Conservation (phyloP, 1,140 invertebrate genomes). For the Adelges cooleyi region DNA sequence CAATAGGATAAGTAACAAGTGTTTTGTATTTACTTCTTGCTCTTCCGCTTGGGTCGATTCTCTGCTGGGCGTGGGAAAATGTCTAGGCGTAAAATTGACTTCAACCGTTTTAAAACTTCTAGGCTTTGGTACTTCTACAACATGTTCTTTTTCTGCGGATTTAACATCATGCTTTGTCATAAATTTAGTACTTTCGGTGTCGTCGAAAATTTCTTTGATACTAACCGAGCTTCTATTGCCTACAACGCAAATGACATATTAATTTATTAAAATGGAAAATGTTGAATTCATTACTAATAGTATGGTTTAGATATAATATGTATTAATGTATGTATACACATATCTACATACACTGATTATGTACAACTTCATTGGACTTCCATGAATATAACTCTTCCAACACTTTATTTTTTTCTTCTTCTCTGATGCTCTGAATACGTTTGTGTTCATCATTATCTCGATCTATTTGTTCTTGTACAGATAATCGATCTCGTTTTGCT, state of each 20-base stretch:
- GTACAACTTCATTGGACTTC: constrained; percentile 38
- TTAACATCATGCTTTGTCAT: constrained; percentile 30
- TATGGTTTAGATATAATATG: no score
- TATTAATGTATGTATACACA: background rate
- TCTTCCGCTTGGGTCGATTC: constrained; percentile 63
- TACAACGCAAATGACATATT: no score
- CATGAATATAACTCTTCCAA: constrained; percentile 55
- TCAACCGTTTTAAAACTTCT: constrained; percentile 48
- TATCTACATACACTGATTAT: background rate
- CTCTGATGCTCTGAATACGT: constrained; percentile 46
- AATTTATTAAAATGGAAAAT: background rate
- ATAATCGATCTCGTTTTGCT: constrained; percentile 41
- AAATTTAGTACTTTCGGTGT: background rate
- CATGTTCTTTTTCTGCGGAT: constrained; percentile 29
- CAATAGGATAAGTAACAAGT: background rate
- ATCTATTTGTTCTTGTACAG: constrained; percentile 50
- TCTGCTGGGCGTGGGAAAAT: constrained; percentile 68
- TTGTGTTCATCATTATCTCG: constrained; percentile 43
- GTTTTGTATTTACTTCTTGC: constrained; percentile 45
- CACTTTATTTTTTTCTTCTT: constrained; percentile 46
- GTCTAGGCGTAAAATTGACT: constrained; percentile 60
- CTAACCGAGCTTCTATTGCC: no score
- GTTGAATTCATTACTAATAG: no score
- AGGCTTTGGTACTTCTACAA: constrained; percentile 42
- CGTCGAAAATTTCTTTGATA: constrained; percentile 35